A percentile compares a stretch with the other conserved stretches of the same genome.
Evolutionary conservation across 1,140 invertebrate genomes (phyloP).

Genomic region (Aphelenchoides besseyi): DNA sequence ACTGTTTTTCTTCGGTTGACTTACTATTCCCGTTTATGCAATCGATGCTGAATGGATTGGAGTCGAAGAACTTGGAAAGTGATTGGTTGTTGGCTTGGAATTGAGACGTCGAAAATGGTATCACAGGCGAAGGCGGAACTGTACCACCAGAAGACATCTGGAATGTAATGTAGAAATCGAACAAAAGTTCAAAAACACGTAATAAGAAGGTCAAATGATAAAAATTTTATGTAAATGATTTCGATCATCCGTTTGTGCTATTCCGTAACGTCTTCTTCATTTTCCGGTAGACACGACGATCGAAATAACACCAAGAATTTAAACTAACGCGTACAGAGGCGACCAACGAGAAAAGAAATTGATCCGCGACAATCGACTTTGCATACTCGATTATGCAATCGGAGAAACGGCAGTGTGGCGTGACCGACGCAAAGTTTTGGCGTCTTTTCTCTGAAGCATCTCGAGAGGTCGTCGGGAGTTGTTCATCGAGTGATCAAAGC

Average conservation of each 20-base stretch:
- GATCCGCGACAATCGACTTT: constrained; percentile 3
- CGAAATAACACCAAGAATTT: background rate
- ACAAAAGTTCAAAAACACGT: no score
- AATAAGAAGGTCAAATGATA: no score
- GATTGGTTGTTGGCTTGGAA: constrained; percentile 1
- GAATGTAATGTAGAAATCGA: no score
- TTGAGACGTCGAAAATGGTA: background rate
- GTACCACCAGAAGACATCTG: constrained; percentile 20
- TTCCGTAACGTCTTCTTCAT: background rate
- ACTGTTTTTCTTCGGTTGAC: constrained; percentile 8
- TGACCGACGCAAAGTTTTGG: no score
- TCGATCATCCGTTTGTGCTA: background rate
- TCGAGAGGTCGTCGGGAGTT: no score
- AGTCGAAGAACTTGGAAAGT: constrained; percentile 3
- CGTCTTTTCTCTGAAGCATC: no score
- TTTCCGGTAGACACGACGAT: background rate
- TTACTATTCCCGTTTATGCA: constrained; percentile 32
- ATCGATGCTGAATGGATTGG: constrained; percentile 23
- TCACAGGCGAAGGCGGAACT: constrained; percentile 9
- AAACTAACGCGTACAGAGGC: background rate
- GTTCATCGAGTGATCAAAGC: no score
- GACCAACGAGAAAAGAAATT: background rate
- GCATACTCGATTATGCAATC: constrained; percentile 3
- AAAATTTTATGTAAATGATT: no score
- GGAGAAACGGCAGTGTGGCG: no score